Percentiles rank a stretch among this genome's conserved stretches.
Evolutionary conservation across 2,888 invertebrate genomes (phyloP).

Genomic region (Aethes cnicana): DNA sequence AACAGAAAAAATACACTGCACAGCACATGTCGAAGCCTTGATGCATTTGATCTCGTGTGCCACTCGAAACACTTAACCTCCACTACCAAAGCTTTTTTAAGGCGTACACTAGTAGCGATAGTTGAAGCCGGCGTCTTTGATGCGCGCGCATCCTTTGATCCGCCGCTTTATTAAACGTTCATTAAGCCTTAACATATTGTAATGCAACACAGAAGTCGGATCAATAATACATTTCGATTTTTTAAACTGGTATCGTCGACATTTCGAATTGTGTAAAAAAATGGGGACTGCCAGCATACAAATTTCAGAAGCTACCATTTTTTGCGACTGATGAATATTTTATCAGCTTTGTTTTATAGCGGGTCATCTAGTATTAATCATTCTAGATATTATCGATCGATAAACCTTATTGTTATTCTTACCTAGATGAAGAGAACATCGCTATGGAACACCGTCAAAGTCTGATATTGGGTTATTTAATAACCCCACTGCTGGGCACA

Average conservation of each 20-base stretch:
- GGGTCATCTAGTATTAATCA: too few relatives aligned
- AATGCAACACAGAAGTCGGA: conserved; percentile 44
- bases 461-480: too few relatives aligned
- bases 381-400: too few relatives aligned
- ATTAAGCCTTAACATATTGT: conserved; percentile 56
- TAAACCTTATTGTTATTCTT: too few relatives aligned
- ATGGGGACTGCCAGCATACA: neutral
- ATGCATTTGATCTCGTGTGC: neutral
- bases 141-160: conserved; percentile 55
- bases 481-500: too few relatives aligned
- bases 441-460: too few relatives aligned
- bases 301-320: neutral
- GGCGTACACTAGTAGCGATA: conserved; percentile 68
- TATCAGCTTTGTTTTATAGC: too few relatives aligned
- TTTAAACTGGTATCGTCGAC: conserved; percentile 10
- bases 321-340: too few relatives aligned
- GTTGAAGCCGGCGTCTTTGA: conserved; percentile 49
- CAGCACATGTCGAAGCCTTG: neutral
- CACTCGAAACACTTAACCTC: neutral
- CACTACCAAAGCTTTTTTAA: conserved; percentile 20
- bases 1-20: too few relatives aligned
- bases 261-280: conserved; percentile 9
- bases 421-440: too few relatives aligned
- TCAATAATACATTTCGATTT: conserved; percentile 28
- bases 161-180: conserved; percentile 65